phyloP scores from a whole-genome alignment of 64 coral and sea anemone genomes.

The Stichodactyla helianthus region DNA sequence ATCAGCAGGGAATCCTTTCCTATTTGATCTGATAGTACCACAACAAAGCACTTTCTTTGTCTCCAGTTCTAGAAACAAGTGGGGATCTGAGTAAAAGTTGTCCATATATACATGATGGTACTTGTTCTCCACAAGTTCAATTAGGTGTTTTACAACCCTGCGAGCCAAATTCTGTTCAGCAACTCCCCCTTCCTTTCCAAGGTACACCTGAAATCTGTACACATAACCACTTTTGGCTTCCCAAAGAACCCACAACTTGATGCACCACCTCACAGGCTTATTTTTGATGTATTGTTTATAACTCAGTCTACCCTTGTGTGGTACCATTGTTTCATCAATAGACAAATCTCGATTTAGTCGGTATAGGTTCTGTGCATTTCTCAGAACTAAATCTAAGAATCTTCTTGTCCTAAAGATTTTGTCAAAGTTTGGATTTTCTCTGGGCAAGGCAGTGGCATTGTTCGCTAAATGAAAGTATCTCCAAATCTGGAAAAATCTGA shows the following conservation, averaged over 20 bases:
- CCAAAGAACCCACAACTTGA: constrained; percentile 32
- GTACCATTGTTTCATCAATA: constrained; percentile 28
- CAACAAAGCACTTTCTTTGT: constrained; percentile 29
- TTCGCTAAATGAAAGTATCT: constrained; percentile 34
- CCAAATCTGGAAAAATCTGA: constrained; percentile 24
- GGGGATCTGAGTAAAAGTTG: constrained; percentile 32
- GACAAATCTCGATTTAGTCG: neutral
- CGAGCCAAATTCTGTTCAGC: neutral
- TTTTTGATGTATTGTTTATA: no score
- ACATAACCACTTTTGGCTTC: constrained; percentile 29
- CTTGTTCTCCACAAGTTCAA: neutral
- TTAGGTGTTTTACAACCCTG: constrained; percentile 23
- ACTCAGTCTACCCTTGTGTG: constrained; percentile 27
- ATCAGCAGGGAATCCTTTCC: constrained; percentile 15
- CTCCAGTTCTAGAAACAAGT: constrained; percentile 26
- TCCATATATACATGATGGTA: constrained; percentile 34
- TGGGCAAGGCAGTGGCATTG: constrained; percentile 22
- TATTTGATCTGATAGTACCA: constrained; percentile 15
- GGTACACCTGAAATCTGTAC: constrained; percentile 17
- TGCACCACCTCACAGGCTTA: constrained; percentile 49
- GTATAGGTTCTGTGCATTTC: constrained; percentile 12
- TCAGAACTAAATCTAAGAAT: constrained; percentile 29
- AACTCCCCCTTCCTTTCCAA: constrained; percentile 2
- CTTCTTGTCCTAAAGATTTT: constrained; percentile 25
- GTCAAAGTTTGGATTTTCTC: constrained; percentile 11